A percentile compares a stretch with the other conserved stretches of the same genome.
phyloP scores from a whole-genome alignment of 2,888 invertebrate genomes.

The Galeruca laticollis region DNA sequence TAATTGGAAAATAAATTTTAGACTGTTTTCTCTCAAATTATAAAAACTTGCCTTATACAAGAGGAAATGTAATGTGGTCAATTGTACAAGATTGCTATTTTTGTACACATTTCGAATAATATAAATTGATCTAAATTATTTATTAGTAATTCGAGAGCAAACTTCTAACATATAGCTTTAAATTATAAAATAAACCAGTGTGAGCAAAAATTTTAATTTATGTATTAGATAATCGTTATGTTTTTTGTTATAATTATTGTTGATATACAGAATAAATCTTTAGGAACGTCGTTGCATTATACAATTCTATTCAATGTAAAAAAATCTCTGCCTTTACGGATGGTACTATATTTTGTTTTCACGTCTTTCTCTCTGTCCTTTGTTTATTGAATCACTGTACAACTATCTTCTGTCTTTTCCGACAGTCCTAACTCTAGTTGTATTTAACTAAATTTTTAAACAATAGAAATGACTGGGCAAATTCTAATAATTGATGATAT shows the following conservation, averaged over 20 bases:
- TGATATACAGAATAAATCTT: not conserved
- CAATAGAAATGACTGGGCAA: no score
- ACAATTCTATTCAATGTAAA: not conserved
- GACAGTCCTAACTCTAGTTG: no score
- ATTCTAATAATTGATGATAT: no score
- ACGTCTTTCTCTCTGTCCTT: no score
- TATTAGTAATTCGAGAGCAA: not conserved
- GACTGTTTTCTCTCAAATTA: not conserved
- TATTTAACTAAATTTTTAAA: no score
- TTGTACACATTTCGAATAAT: conserved; percentile 4
- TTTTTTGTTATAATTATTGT: not conserved
- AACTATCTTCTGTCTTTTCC: no score
- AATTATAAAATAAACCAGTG: not conserved
- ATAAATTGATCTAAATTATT: not conserved
- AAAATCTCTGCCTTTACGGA: no score
- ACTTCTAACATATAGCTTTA: no score
- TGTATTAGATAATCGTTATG: no score
- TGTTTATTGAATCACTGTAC: no score
- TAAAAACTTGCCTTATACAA: conserved; percentile 4
- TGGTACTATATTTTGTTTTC: no score
- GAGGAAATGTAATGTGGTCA: conserved; percentile 3
- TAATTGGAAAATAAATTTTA: not conserved
- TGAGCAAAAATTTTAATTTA: no score
- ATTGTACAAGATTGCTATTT: conserved; percentile 5
- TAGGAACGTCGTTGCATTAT: not conserved